Base-by-base conservation (phyloP, 2,888 invertebrate species). In the Piscicola geometra region DNA sequence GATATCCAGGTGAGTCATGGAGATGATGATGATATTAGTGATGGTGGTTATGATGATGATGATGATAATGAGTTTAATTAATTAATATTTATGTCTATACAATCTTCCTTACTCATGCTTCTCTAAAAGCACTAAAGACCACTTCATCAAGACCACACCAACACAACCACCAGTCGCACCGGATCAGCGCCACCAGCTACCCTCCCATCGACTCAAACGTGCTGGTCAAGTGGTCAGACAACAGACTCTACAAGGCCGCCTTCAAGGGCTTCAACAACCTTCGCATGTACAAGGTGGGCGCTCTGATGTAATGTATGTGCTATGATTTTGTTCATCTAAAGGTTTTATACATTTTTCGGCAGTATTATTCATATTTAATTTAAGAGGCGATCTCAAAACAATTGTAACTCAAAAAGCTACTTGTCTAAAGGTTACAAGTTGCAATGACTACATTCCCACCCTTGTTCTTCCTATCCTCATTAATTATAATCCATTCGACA, bases 1-100 rank as follows among this genome's bases (percentile, higher is more conserved):
- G 88, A 89, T 79, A 88, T 90, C 80, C 85, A 87, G 80, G 88
- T 89, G 41, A n/a, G n/a, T n/a, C n/a, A n/a, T n/a, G n/a, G n/a
- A n/a, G n/a, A n/a, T n/a, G n/a, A n/a, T n/a, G n/a, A n/a, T n/a
- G n/a, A n/a, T n/a, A n/a, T n/a, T n/a, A n/a, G n/a, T n/a, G n/a
- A n/a, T n/a, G n/a, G n/a, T n/a, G n/a, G n/a, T n/a, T n/a, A n/a
- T n/a, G n/a, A n/a, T n/a, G n/a, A n/a, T n/a, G n/a, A n/a, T n/a
- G n/a, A n/a, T n/a, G n/a, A n/a, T n/a, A n/a, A n/a, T n/a, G n/a
- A n/a, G n/a, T n/a, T n/a, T n/a, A n/a, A n/a, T n/a, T n/a, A n/a
- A n/a, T n/a, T n/a, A n/a, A n/a, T n/a, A n/a, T n/a, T n/a, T n/a
- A n/a, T n/a, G n/a, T n/a, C n/a, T n/a, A n/a, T n/a, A n/a, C n/a